Conservation (phyloP, 2,888 invertebrate species). For the Prosopocoilus inquinatus region DNA sequence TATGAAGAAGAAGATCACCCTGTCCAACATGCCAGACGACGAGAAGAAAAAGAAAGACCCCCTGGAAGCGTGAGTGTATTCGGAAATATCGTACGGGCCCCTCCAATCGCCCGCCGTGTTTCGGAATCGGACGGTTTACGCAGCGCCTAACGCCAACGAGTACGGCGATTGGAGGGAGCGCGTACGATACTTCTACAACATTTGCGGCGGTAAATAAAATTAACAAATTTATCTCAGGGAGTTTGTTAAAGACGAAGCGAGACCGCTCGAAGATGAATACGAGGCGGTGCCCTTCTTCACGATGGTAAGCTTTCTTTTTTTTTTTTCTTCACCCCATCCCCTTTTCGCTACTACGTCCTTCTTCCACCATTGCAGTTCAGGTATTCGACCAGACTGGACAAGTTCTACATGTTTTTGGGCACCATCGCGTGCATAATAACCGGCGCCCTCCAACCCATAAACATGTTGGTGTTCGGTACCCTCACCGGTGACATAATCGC, state of each 20-base stretch:
- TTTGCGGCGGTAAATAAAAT: slow-evolving; percentile 23
- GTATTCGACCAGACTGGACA: slow-evolving; percentile 62
- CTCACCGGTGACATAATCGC: slow-evolving; percentile 61
- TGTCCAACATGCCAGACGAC: neutral
- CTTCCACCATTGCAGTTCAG: slow-evolving; percentile 59
- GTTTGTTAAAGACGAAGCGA: slow-evolving; percentile 9
- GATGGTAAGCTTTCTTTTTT: slow-evolving; percentile 27
- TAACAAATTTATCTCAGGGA: slow-evolving; percentile 14
- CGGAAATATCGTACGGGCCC: too few species aligned
- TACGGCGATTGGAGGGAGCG: too few species aligned
- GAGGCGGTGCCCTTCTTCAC: slow-evolving; percentile 28
- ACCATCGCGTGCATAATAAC: slow-evolving; percentile 57
- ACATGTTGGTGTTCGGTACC: slow-evolving; percentile 66
- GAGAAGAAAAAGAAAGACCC: neutral
- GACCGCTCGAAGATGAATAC: slow-evolving; percentile 19
- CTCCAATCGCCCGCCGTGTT: neutral
- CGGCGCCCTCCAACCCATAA: slow-evolving; percentile 65
- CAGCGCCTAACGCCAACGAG: too few species aligned
- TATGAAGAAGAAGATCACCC: slow-evolving; percentile 9
- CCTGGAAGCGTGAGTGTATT: slow-evolving; percentile 6
- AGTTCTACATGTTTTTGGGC: slow-evolving; percentile 58
- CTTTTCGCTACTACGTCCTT: neutral
- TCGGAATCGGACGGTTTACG: slow-evolving; percentile 3
- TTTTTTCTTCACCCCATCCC: neutral
- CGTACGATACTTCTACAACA: too few species aligned